Evolutionary conservation across 2,797 vertebrate species (phyloP).

Genomic region (Myotis myotis): DNA sequence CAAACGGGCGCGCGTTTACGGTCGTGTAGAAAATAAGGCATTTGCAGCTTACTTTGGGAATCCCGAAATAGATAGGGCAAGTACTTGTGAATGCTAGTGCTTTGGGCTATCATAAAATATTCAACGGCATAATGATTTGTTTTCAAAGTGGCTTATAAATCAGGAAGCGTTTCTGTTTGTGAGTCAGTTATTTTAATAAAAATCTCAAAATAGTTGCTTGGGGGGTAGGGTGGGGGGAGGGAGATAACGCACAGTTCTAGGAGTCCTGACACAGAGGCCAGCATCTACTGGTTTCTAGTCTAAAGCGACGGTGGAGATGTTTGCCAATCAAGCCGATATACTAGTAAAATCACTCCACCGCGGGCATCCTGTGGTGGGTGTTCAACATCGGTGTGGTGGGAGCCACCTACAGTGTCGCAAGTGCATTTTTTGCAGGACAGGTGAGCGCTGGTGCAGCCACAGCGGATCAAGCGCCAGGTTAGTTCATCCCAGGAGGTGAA

Average conservation of each 20-base stretch:
- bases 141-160: constrained; percentile 71
- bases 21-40: constrained; percentile 48
- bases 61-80: constrained; percentile 67
- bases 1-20: neutral
- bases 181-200: constrained; percentile 68
- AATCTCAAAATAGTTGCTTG: constrained; percentile 56
- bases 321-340: constrained; percentile 8
- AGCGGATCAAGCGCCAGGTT: neutral
- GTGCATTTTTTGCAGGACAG: neutral
- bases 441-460: neutral
- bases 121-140: constrained; percentile 78
- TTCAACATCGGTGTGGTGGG: neutral
- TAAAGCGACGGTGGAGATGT: neutral
- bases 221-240: no score
- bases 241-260: neutral
- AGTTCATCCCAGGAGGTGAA: neutral
- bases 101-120: constrained; percentile 79
- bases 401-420: neutral
- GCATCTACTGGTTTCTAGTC: neutral
- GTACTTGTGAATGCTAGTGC: constrained; percentile 36
- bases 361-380: neutral
- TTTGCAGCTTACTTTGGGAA: constrained; percentile 53
- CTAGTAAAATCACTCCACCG: neutral
- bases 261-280: constrained; percentile 26
- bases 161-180: constrained; percentile 72